A percentile compares a stretch with the other conserved stretches of the same genome.
phyloP scores from a whole-genome alignment of 2,113 vertebrate species.

The Lutjanus erythropterus region DNA sequence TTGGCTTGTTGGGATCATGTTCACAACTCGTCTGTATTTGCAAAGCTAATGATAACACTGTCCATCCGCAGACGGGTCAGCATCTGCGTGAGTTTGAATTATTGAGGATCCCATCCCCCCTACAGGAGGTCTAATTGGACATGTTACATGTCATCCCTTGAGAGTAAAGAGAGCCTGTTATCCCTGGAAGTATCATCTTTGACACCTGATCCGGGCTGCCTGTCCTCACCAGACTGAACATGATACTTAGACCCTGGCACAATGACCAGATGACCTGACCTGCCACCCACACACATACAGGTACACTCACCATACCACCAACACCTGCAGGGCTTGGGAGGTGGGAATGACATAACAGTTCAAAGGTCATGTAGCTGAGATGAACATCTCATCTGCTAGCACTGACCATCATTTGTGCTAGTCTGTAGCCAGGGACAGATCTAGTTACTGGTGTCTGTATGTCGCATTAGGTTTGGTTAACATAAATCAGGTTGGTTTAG shows the following conservation, averaged over 20 bases:
- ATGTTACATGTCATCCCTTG: background rate
- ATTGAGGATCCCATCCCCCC: conserved; percentile 27
- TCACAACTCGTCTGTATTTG: conserved; percentile 15
- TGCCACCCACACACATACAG: background rate
- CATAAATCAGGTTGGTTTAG: no score
- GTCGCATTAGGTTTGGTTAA: background rate
- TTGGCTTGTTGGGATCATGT: conserved; percentile 11
- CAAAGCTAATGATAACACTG: conserved; percentile 35
- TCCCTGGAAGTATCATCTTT: conserved; percentile 25
- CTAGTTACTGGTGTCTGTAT: no score
- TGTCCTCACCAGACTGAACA: conserved; percentile 3
- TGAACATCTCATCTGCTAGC: background rate
- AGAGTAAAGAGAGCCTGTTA: conserved; percentile 9
- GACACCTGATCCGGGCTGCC: conserved; percentile 24
- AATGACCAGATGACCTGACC: conserved; percentile 16
- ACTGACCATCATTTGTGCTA: no score
- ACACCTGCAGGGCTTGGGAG: background rate
- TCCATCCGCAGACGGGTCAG: background rate
- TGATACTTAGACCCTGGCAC: conserved; percentile 34
- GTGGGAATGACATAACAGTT: background rate
- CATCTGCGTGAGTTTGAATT: conserved; percentile 35
- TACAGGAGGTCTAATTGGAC: conserved; percentile 15
- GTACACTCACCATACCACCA: background rate
- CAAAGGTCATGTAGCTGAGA: background rate
- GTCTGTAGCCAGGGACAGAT: no score